phyloP scores from a whole-genome alignment of 2,113 vertebrate species.

The Urocolius indicus region DNA sequence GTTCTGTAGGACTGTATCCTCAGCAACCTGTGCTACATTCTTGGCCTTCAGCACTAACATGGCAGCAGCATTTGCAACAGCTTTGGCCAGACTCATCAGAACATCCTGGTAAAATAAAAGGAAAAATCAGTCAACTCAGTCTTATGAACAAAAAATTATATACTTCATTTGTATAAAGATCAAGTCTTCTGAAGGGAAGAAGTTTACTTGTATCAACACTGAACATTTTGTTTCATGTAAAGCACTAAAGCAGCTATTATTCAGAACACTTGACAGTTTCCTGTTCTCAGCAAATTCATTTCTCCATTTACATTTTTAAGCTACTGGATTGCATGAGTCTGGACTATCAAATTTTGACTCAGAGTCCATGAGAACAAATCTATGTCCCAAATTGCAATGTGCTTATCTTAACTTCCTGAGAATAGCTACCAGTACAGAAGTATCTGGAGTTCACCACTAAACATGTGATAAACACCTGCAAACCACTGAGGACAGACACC shows the following conservation, averaged over 20 bases:
- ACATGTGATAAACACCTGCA: not conserved
- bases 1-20: conserved; percentile 94
- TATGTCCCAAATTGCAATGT: not conserved
- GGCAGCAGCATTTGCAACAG: conserved; percentile 97
- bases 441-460: not conserved
- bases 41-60: conserved; percentile 98
- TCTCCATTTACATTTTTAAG: not conserved
- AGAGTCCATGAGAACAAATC: not conserved
- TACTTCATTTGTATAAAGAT: not conserved
- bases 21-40: conserved; percentile 96
- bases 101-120: conserved; percentile 83
- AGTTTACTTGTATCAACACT: not conserved
- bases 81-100: conserved; percentile 98
- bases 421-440: not conserved
- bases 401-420: not conserved
- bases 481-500: not conserved
- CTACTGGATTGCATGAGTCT: not conserved
- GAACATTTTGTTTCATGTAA: not conserved
- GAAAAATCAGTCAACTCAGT: not conserved
- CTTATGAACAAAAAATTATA: not conserved
- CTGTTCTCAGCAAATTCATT: not conserved
- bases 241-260: not conserved
- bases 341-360: not conserved
- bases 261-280: not conserved
- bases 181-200: not conserved